Conservation (phyloP, 2,888 invertebrate genomes). For the Spodoptera littoralis region DNA sequence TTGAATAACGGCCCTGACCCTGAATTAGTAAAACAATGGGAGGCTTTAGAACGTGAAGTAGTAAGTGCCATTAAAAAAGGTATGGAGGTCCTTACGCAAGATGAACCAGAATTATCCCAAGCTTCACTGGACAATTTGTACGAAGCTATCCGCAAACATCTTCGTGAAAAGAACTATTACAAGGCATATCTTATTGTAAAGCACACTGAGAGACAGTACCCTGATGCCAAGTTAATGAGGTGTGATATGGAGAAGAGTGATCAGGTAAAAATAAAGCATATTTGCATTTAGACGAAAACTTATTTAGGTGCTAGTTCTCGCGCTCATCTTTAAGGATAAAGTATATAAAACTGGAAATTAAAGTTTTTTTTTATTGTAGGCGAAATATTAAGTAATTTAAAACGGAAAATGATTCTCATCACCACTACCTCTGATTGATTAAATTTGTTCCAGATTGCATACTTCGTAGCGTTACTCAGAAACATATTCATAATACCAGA, state of each 20-base stretch:
- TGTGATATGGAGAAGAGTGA: slow-evolving; percentile 85
- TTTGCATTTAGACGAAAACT: too few species aligned
- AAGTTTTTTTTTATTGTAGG: too few species aligned
- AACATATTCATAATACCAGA: slow-evolving; percentile 83
- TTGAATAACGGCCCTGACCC: slow-evolving; percentile 82
- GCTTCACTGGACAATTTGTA: slow-evolving; percentile 81
- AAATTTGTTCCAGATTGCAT: slow-evolving; percentile 74
- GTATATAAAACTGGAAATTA: too few species aligned
- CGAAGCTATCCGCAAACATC: slow-evolving; percentile 78
- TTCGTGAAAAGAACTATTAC: slow-evolving; percentile 83
- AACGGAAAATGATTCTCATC: too few species aligned
- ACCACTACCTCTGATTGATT: too few species aligned
- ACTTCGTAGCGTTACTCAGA: slow-evolving; percentile 81
- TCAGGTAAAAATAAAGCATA: slow-evolving; percentile 69
- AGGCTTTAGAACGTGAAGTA: slow-evolving; percentile 85
- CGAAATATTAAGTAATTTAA: too few species aligned
- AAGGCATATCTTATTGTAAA: slow-evolving; percentile 87
- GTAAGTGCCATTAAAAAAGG: slow-evolving; percentile 84
- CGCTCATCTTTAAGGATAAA: too few species aligned
- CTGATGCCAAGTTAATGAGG: slow-evolving; percentile 82
- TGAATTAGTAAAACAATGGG: slow-evolving; percentile 85
- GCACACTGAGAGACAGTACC: slow-evolving; percentile 83
- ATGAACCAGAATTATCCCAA: slow-evolving; percentile 83
- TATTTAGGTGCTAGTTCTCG: too few species aligned
- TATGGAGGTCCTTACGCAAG: slow-evolving; percentile 81